A percentile compares a stretch with the other conserved stretches of the same genome.
Evolutionary conservation across 2,888 invertebrate genomes (phyloP).

Genomic region (Leptinotarsa peninsularis): DNA sequence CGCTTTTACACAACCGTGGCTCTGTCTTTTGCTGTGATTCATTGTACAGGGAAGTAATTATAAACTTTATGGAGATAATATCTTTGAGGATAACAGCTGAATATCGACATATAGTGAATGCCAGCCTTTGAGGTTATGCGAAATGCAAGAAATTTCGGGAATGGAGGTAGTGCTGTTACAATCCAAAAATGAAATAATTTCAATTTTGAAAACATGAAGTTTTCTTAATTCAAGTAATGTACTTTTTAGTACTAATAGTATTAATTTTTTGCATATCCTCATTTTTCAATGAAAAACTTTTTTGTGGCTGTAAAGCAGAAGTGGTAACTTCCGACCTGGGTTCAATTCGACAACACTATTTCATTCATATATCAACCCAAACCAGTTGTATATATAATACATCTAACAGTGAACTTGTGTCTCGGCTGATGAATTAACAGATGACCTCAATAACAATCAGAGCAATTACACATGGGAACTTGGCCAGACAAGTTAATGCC

Average conservation of each 20-base stretch:
- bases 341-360: neutral
- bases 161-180: no score
- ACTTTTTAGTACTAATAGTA: no score
- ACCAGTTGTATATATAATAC: slow-evolving; percentile 37
- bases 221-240: no score
- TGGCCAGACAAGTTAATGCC: slow-evolving; percentile 26
- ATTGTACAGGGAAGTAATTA: slow-evolving; percentile 41
- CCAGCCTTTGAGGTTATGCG: neutral
- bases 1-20: slow-evolving; percentile 37
- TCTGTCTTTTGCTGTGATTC: slow-evolving; percentile 13
- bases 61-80: slow-evolving; percentile 35
- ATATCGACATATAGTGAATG: slow-evolving; percentile 31
- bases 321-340: no score
- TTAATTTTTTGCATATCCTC: no score
- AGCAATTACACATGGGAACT: slow-evolving; percentile 48
- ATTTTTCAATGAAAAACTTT: no score
- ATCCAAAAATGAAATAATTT: no score
- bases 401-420: slow-evolving; percentile 42
- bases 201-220: no score
- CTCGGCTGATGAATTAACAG: slow-evolving; percentile 39
- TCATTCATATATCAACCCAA: slow-evolving; percentile 33
- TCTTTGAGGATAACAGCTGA: slow-evolving; percentile 35
- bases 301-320: no score
- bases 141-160: neutral
- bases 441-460: slow-evolving; percentile 52